Percentiles rank a stretch among this genome's conserved stretches.
phyloP scores from a whole-genome alignment of 2,888 invertebrate genomes.

The Anodontia alba region DNA sequence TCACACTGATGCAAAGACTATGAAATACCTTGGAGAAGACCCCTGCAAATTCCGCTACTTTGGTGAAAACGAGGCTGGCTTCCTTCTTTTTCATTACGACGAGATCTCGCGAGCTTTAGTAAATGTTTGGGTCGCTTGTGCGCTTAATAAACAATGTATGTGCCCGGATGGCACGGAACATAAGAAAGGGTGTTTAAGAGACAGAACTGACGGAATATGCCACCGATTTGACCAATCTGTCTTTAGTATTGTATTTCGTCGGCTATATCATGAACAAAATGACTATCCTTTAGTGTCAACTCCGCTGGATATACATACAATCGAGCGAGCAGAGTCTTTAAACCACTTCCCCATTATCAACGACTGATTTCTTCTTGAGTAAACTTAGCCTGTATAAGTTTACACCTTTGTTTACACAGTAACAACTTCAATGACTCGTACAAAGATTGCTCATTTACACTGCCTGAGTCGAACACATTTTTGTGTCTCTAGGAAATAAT shows the following conservation, averaged over 20 bases:
- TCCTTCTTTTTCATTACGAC: slow-evolving; percentile 48
- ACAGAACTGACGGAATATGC: slow-evolving; percentile 43
- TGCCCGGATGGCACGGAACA: slow-evolving; percentile 32
- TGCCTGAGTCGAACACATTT: no score
- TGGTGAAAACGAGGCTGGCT: slow-evolving; percentile 55
- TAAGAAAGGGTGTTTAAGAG: slow-evolving; percentile 23
- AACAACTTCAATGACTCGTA: no score
- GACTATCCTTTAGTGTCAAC: slow-evolving; percentile 45
- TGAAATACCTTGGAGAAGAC: slow-evolving; percentile 46
- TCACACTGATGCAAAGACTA: slow-evolving; percentile 46
- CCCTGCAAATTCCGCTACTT: slow-evolving; percentile 51
- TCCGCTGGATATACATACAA: slow-evolving; percentile 45
- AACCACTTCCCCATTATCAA: slow-evolving; percentile 45
- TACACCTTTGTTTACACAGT: no score
- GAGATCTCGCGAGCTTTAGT: slow-evolving; percentile 41
- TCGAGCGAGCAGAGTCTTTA: neutral
- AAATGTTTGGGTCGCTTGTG: slow-evolving; percentile 50
- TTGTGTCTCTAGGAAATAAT: no score
- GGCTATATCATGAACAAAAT: slow-evolving; percentile 53
- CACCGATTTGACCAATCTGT: slow-evolving; percentile 59
- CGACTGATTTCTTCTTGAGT: no score
- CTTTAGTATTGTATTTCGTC: slow-evolving; percentile 29
- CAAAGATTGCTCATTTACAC: no score
- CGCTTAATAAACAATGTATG: slow-evolving; percentile 42
- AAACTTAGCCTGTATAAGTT: no score